Evolutionary conservation across 2,113 vertebrate species (phyloP).

Genomic region (Benitochromis conjunctus): DNA sequence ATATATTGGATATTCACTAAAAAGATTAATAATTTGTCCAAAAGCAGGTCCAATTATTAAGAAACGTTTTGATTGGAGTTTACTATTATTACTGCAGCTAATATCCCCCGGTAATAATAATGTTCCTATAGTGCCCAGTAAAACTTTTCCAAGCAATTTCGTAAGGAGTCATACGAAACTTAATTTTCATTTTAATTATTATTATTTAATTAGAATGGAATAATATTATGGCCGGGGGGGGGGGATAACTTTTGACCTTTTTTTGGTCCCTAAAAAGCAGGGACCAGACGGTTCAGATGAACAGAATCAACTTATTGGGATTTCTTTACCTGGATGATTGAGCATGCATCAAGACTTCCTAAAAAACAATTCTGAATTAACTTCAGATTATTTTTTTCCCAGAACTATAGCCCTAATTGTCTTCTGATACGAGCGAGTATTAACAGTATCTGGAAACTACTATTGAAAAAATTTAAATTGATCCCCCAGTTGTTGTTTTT

Average conservation of each 20-base stretch:
- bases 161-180: not conserved
- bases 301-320: not conserved
- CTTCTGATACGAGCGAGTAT: not conserved
- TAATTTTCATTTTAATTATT: not conserved
- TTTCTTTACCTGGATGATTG: not conserved
- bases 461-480: not conserved
- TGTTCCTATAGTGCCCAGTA: not conserved
- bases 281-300: not conserved
- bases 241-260: not conserved
- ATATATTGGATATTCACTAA: not conserved
- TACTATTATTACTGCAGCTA: not conserved
- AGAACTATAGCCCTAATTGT: rapidly evolving
- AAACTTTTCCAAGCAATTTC: not conserved
- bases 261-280: not conserved
- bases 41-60: not conserved
- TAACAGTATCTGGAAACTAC: not conserved
- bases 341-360: not conserved
- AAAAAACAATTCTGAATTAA: not conserved
- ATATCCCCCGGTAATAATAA: not conserved
- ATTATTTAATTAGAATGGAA: not conserved
- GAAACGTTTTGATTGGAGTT: not conserved
- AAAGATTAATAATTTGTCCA: not conserved
- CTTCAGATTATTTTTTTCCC: rapidly evolving
- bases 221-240: not conserved
- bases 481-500: not conserved